Conservation (phyloP, 1,140 invertebrate genomes). For the Drosophila nebulosa region DNA sequence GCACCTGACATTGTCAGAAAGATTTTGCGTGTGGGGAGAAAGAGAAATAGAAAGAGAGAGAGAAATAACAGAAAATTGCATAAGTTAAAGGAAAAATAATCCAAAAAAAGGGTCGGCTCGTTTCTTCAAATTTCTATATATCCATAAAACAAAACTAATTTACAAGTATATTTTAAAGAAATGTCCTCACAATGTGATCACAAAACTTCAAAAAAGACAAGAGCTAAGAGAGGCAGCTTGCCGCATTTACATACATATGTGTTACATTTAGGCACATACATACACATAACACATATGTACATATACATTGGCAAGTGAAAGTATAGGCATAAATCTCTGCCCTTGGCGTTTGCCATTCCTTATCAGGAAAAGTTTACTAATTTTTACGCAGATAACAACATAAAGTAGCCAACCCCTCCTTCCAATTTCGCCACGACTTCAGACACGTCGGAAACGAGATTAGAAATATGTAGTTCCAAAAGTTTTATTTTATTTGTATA, state of each 20-base stretch:
- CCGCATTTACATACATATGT: not conserved
- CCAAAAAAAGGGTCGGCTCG: not conserved
- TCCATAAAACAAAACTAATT: too few species aligned
- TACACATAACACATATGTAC: too few species aligned
- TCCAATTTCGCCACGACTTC: not conserved
- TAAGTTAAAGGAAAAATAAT: conserved; percentile 41
- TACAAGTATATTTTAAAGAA: too few species aligned
- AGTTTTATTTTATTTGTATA: conserved; percentile 8
- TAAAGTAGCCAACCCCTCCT: not conserved
- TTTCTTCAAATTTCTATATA: not conserved
- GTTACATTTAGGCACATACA: not conserved
- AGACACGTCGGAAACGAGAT: not conserved
- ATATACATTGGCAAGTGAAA: not conserved
- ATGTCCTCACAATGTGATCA: too few species aligned
- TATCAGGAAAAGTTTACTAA: conserved; percentile 16
- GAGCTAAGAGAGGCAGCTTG: too few species aligned
- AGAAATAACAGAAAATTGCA: conserved; percentile 57
- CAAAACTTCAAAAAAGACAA: too few species aligned
- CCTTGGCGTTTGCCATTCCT: not conserved
- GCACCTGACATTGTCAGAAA: conserved; percentile 71
- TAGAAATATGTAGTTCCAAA: too few species aligned
- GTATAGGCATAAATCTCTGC: not conserved
- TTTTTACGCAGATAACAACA: not conserved
- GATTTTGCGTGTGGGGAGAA: not conserved
- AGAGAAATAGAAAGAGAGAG: not conserved